A percentile compares a stretch with the other conserved stretches of the same genome.
These are phyloP conservation scores for Mnemiopsis leidyi DNA, from an alignment of 37 sponge, comb jelly and placozoan species.

Conservation along the genomic window DNA sequence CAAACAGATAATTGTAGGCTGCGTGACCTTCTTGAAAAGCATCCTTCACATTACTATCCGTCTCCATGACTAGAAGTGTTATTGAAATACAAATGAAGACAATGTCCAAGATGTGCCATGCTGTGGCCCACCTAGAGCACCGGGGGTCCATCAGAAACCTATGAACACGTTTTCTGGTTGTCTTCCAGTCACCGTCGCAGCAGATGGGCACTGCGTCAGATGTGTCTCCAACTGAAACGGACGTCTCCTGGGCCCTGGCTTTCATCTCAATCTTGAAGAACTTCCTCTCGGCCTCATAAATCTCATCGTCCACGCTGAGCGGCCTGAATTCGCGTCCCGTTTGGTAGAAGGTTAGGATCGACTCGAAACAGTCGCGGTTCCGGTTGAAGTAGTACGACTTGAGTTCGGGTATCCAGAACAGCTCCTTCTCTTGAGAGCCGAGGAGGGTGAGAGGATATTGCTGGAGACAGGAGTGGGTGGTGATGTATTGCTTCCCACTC, in stretches of 20 bases:
- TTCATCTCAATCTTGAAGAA: slow-evolving; percentile 25
- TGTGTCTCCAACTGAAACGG: not conserved
- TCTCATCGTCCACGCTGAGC: slow-evolving; percentile 16
- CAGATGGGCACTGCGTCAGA: not conserved
- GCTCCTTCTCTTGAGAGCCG: slow-evolving; percentile 40
- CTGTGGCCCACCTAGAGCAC: slow-evolving; percentile 25
- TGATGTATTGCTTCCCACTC: slow-evolving; percentile 64
- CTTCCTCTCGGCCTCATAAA: slow-evolving; percentile 34
- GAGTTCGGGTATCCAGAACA: slow-evolving; percentile 53
- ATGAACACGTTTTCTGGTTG: not conserved
- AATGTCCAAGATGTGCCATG: slow-evolving; percentile 51
- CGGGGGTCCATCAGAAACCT: slow-evolving; percentile 44
- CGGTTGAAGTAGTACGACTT: slow-evolving; percentile 66
- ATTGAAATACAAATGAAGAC: slow-evolving; percentile 32
- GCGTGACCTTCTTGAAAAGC: slow-evolving; percentile 12
- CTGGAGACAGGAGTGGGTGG: slow-evolving; percentile 28
- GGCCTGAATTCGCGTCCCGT: slow-evolving; percentile 48
- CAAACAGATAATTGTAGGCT: not conserved
- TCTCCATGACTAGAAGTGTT: slow-evolving; percentile 36
- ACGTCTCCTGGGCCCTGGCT: not conserved
- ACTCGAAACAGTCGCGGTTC: slow-evolving; percentile 55
- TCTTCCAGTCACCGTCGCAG: not conserved
- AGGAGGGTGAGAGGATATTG: slow-evolving; percentile 40
- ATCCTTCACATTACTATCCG: not conserved
- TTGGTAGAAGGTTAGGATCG: slow-evolving; percentile 53